Conservation (phyloP, 2,797 vertebrate genomes). For the Tiaroga cobitis region DNA sequence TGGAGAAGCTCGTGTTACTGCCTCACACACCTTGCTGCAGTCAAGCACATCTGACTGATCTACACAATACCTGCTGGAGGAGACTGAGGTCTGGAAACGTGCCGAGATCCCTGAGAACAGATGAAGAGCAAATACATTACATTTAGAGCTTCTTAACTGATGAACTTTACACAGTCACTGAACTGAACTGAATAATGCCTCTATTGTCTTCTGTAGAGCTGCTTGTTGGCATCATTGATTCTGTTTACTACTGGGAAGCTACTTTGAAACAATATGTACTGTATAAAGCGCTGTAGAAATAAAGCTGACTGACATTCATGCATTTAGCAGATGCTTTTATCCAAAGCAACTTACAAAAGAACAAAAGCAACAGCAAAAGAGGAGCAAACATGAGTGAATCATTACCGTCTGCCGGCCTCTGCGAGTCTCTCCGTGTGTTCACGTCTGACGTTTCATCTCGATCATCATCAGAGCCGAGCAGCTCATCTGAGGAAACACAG, state of each 20-base stretch:
- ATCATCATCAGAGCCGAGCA: neutral
- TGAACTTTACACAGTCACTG: no score
- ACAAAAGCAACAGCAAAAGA: no score
- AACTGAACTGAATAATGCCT: no score
- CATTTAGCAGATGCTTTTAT: neutral
- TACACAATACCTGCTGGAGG: constrained; percentile 82
- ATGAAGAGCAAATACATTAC: neutral
- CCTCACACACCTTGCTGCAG: neutral
- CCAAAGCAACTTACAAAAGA: neutral
- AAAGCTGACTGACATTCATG: neutral
- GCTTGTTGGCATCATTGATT: neutral
- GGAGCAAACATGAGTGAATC: neutral
- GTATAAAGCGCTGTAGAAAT: neutral
- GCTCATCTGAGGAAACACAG: neutral
- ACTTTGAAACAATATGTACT: neutral
- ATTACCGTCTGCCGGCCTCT: neutral
- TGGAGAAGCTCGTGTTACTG: neutral
- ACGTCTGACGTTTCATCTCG: neutral
- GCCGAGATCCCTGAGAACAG: constrained; percentile 75
- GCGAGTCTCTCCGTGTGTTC: neutral
- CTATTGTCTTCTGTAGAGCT: no score
- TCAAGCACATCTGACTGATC: neutral
- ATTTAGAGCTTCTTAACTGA: no score
- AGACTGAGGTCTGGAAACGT: constrained; percentile 81
- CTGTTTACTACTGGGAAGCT: neutral